These are phyloP conservation scores for Incurvaria masculella DNA, from an alignment of 2,888 invertebrate species.

Conservation along the genomic window DNA sequence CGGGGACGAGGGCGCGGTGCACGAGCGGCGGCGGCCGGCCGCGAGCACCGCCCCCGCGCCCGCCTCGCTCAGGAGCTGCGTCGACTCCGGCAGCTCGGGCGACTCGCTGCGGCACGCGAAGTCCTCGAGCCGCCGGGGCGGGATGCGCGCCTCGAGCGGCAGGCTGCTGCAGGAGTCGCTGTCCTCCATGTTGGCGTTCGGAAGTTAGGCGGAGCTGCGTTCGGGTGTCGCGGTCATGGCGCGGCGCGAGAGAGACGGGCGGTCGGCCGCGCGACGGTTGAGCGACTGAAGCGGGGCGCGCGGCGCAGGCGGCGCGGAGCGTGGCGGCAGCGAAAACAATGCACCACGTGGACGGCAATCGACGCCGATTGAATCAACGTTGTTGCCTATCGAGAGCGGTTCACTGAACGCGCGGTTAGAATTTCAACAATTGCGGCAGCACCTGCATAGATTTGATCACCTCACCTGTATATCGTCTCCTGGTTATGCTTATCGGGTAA, in stretches of 20 bases:
- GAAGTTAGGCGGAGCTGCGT: no score
- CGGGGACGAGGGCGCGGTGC: conserved; percentile 51
- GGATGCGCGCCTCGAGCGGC: not conserved
- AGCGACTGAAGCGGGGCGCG: conserved; percentile 30
- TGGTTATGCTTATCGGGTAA: no score
- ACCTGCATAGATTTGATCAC: no score
- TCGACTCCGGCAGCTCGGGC: conserved; percentile 45
- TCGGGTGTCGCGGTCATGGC: not conserved
- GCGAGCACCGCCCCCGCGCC: conserved; percentile 31
- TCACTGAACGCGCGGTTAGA: no score
- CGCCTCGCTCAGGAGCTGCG: conserved; percentile 34
- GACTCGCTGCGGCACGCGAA: conserved; percentile 33
- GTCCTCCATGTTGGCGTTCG: conserved; percentile 9
- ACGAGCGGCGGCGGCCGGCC: conserved; percentile 35
- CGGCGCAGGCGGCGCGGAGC: conserved; percentile 27
- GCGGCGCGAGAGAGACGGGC: not conserved
- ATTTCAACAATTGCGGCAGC: no score
- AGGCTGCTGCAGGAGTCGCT: conserved; percentile 2
- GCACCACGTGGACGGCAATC: not conserved
- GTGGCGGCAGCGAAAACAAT: conserved; percentile 26
- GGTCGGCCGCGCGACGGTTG: conserved; percentile 17
- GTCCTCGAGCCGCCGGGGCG: conserved; percentile 28
- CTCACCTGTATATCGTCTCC: no score
- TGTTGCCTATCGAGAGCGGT: no score
- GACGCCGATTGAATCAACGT: no score